Conservation (phyloP, 2,888 invertebrate species). For the Oscheius onirici region DNA sequence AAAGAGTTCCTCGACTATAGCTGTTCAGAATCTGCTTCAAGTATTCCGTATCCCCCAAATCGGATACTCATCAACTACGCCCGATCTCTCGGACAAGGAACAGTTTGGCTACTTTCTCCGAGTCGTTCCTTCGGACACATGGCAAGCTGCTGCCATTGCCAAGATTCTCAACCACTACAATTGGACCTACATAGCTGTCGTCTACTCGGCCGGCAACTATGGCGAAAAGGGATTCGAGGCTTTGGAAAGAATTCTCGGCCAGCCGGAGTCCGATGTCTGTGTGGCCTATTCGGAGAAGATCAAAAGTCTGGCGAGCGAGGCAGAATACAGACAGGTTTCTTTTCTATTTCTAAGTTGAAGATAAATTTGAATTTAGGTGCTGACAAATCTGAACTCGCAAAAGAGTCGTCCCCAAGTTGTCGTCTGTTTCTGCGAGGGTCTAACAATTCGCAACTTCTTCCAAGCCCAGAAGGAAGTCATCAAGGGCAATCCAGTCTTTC, state of each 20-base stretch:
- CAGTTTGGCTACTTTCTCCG: constrained; percentile 82
- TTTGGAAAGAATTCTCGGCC: constrained; percentile 75
- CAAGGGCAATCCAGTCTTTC: constrained; percentile 32
- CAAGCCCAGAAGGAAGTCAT: constrained; percentile 63
- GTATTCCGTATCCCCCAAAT: constrained; percentile 79
- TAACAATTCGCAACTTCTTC: constrained; percentile 75
- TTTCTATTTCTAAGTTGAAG: background rate
- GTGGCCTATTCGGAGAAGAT: constrained; percentile 80
- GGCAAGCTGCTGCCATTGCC: constrained; percentile 82
- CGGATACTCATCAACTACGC: constrained; percentile 83
- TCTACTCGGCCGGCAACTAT: constrained; percentile 83
- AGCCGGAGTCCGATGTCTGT: constrained; percentile 76
- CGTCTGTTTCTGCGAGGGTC: constrained; percentile 83
- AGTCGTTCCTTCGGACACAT: constrained; percentile 83
- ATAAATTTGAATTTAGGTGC: constrained; percentile 44
- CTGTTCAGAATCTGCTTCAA: constrained; percentile 83
- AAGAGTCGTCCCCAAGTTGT: constrained; percentile 69
- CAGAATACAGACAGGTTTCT: constrained; percentile 48
- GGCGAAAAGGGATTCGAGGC: constrained; percentile 82
- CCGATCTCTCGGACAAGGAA: constrained; percentile 81
- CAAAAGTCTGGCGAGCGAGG: constrained; percentile 63
- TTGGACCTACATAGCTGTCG: constrained; percentile 84
- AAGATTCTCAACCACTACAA: constrained; percentile 80
- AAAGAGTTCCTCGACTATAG: constrained; percentile 77
- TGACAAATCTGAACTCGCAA: constrained; percentile 51